These are phyloP conservation scores for Gallinago undulata DNA, from an alignment of 2,113 vertebrate genomes.

Conservation along the genomic window DNA sequence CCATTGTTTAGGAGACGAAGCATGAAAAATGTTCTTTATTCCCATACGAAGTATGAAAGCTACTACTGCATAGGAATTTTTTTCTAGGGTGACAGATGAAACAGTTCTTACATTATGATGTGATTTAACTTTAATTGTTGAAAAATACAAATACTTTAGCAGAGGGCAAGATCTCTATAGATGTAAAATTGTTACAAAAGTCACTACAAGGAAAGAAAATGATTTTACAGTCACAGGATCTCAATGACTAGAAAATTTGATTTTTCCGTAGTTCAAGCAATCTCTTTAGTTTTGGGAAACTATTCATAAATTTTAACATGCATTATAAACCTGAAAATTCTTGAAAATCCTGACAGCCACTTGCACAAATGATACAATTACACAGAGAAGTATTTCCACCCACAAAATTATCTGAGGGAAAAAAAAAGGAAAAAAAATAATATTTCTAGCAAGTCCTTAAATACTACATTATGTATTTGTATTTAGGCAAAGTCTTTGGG, in stretches of 20 bases:
- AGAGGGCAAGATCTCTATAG: background rate
- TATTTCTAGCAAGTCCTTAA: background rate
- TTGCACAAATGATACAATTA: background rate
- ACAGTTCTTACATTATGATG: background rate
- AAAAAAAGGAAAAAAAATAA: too few relatives aligned
- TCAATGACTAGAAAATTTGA: background rate
- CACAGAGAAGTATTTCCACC: background rate
- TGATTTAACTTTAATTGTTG: background rate
- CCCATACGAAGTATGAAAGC: background rate
- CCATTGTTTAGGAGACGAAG: background rate
- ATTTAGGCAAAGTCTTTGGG: background rate
- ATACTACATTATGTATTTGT: background rate
- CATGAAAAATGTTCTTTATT: background rate
- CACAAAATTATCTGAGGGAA: background rate
- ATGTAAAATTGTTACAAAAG: background rate
- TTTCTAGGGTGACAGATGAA: background rate
- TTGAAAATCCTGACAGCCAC: constrained; percentile 3
- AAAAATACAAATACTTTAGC: constrained; percentile 43
- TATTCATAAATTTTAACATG: background rate
- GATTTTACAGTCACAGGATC: background rate
- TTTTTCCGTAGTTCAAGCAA: background rate
- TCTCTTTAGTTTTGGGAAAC: background rate
- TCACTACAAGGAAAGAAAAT: background rate
- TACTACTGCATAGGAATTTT: background rate
- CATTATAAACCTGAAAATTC: background rate